Evolutionary conservation across 1,140 invertebrate species (phyloP).

Genomic region (Trichonephila inaurata): DNA sequence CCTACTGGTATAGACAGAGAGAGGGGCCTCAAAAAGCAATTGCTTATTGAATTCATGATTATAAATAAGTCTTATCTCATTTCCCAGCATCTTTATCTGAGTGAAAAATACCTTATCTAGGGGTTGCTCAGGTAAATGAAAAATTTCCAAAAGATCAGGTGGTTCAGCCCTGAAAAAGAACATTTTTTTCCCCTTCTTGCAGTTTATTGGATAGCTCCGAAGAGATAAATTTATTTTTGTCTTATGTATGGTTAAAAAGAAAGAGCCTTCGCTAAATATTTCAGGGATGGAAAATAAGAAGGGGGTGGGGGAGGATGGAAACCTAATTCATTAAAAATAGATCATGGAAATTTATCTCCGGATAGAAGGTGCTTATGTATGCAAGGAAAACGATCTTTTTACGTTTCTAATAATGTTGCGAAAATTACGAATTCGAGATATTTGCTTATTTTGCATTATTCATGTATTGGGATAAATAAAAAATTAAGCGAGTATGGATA

Average conservation of each 20-base stretch:
- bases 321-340: too few species aligned
- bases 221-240: background rate
- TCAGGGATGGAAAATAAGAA: background rate
- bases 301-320: background rate
- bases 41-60: conserved; percentile 69
- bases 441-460: too few species aligned
- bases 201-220: background rate
- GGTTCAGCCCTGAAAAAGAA: background rate
- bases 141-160: conserved; percentile 26
- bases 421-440: too few species aligned
- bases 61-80: conserved; percentile 67
- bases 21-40: conserved; percentile 26
- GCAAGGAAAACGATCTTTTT: too few species aligned
- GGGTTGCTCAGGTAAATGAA: conserved; percentile 50
- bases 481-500: too few species aligned
- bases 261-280: background rate
- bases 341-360: too few species aligned
- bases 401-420: too few species aligned
- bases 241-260: background rate
- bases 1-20: background rate
- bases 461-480: too few species aligned
- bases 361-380: too few species aligned
- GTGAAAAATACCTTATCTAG: conserved; percentile 49
- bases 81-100: conserved; percentile 29
- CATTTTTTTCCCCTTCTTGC: background rate